These are phyloP conservation scores for Colius striatus DNA, from an alignment of 2,113 vertebrate genomes.

Conservation along the genomic window DNA sequence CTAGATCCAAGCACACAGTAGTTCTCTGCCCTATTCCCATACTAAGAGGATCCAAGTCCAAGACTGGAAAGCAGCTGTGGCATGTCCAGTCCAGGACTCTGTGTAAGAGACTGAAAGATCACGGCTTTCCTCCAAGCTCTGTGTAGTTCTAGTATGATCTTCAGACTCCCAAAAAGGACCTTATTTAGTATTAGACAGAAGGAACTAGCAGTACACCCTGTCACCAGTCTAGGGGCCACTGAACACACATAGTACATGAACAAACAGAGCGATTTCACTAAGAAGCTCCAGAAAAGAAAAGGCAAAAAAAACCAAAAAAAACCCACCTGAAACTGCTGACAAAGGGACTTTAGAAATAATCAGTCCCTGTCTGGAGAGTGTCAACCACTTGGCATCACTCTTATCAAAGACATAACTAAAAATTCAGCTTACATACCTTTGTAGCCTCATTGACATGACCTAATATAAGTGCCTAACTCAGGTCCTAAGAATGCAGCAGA, in stretches of 20 bases:
- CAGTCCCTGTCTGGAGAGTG: background rate
- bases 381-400: background rate
- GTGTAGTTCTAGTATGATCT: background rate
- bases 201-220: background rate
- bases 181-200: background rate
- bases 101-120: background rate
- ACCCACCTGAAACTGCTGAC: background rate
- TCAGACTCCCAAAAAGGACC: background rate
- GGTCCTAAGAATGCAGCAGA: background rate
- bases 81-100: background rate
- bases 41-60: background rate
- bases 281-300: background rate
- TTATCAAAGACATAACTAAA: background rate
- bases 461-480: background rate
- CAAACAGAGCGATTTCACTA: background rate
- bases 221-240: accelerated
- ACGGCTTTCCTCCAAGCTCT: background rate
- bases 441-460: background rate
- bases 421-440: background rate
- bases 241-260: background rate
- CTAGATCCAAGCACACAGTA: background rate
- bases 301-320: too few relatives aligned
- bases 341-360: background rate
- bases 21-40: background rate
- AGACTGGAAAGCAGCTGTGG: background rate